Evolutionary conservation across 2,888 invertebrate genomes (phyloP).

Genomic region (Hyalella azteca): DNA sequence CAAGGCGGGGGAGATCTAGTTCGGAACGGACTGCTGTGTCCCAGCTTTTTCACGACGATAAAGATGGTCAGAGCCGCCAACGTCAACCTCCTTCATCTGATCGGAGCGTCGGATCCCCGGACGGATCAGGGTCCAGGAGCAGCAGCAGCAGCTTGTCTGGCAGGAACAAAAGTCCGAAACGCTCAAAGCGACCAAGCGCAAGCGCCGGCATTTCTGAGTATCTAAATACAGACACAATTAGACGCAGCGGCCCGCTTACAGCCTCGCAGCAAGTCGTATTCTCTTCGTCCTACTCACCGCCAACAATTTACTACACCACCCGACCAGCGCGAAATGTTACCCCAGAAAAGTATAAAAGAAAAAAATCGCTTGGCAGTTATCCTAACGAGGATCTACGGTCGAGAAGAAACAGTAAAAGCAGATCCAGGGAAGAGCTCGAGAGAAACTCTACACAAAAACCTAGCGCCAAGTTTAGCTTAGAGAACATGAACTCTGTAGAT

Average conservation of each 20-base stretch:
- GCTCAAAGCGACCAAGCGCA: not conserved
- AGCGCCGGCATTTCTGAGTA: constrained; percentile 31
- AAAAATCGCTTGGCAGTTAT: constrained; percentile 32
- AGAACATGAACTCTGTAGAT: constrained; percentile 20
- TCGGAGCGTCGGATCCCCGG: constrained; percentile 2
- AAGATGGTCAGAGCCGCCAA: not conserved
- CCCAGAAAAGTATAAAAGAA: constrained; percentile 18
- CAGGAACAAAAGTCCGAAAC: constrained; percentile 7
- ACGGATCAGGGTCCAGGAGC: not conserved
- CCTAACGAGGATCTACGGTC: constrained; percentile 36
- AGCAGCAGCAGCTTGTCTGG: constrained; percentile 16
- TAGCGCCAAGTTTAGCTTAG: constrained; percentile 22
- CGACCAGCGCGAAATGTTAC: constrained; percentile 26
- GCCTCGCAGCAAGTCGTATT: constrained; percentile 24
- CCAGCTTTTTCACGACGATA: constrained; percentile 15
- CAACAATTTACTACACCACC: constrained; percentile 35
- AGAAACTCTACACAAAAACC: constrained; percentile 13
- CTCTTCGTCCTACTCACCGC: constrained; percentile 24
- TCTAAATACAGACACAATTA: constrained; percentile 37
- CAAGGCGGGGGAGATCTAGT: constrained; percentile 28
- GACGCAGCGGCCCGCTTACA: constrained; percentile 5
- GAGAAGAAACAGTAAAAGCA: constrained; percentile 28
- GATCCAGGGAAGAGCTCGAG: constrained; percentile 25
- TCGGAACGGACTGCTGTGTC: constrained; percentile 32
- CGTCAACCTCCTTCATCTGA: not conserved